phyloP scores from a whole-genome alignment of 2,797 vertebrate genomes.

The Heteromormyrus szaboi region DNA sequence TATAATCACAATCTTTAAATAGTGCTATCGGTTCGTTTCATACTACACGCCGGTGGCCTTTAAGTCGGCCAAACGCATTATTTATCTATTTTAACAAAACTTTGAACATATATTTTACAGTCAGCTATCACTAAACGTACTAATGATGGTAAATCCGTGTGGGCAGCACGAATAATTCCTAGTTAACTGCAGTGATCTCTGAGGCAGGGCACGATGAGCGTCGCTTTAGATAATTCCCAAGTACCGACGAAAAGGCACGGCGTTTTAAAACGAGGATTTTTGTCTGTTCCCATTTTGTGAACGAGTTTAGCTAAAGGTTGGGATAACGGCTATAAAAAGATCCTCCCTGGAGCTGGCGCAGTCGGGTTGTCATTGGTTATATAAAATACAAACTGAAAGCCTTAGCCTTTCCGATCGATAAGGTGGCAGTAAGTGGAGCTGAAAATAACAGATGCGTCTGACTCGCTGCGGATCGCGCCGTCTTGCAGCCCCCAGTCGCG shows the following conservation, averaged over 20 bases:
- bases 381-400: constrained; percentile 48
- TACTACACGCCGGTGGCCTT: not conserved
- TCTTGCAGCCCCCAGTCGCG: constrained; percentile 14
- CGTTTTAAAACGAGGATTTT: constrained; percentile 7
- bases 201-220: constrained; percentile 19
- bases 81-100: not conserved
- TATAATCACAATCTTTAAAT: not conserved
- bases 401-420: constrained; percentile 59
- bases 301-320: constrained; percentile 20
- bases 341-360: constrained; percentile 12
- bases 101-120: not conserved
- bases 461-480: constrained; percentile 24
- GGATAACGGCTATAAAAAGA: constrained; percentile 21
- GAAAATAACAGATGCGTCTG: constrained; percentile 49
- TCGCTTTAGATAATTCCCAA: constrained; percentile 15
- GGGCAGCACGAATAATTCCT: constrained; percentile 31
- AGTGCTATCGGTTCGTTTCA: not conserved
- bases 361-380: constrained; percentile 25
- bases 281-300: constrained; percentile 4
- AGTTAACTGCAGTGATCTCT: constrained; percentile 24
- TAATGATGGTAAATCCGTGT: constrained; percentile 42
- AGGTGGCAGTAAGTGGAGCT: constrained; percentile 57
- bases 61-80: not conserved
- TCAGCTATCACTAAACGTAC: constrained; percentile 46
- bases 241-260: constrained; percentile 1